A percentile compares a stretch with the other conserved stretches of the same genome.
These are phyloP conservation scores for Numida meleagris DNA, from an alignment of 2,113 vertebrate species.

Conservation along the genomic window DNA sequence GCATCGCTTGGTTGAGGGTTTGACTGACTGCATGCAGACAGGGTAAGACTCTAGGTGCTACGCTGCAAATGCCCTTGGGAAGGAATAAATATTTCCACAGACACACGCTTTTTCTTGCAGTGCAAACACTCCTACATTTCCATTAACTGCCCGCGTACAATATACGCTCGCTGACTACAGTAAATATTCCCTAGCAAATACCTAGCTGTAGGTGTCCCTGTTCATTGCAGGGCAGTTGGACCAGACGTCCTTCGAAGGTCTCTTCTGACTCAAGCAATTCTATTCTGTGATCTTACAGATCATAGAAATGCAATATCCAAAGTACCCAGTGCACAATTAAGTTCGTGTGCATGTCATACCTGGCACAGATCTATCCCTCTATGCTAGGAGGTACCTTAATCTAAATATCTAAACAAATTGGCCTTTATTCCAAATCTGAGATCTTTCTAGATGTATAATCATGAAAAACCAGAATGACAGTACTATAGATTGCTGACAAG, in stretches of 20 bases:
- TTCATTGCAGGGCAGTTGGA: too few species aligned
- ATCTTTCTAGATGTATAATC: background rate
- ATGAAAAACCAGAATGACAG: background rate
- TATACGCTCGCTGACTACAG: background rate
- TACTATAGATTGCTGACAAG: background rate
- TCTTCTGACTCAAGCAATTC: too few species aligned
- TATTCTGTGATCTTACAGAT: too few species aligned
- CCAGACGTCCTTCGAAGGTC: too few species aligned
- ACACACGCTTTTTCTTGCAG: background rate
- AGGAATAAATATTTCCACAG: background rate
- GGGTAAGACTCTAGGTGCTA: background rate
- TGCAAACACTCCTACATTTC: background rate
- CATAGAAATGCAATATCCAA: fast-evolving
- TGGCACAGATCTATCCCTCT: background rate
- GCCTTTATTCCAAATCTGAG: background rate
- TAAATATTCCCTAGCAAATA: background rate
- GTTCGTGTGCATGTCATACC: fast-evolving
- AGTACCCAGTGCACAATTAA: fast-evolving
- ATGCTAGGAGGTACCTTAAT: background rate
- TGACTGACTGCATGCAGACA: background rate
- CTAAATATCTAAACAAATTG: background rate
- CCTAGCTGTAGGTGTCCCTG: too few species aligned
- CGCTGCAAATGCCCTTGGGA: background rate
- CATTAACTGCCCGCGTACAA: background rate
- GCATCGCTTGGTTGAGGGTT: background rate